phyloP scores from a whole-genome alignment of 2,797 vertebrate genomes.

The Menidia menidia region DNA sequence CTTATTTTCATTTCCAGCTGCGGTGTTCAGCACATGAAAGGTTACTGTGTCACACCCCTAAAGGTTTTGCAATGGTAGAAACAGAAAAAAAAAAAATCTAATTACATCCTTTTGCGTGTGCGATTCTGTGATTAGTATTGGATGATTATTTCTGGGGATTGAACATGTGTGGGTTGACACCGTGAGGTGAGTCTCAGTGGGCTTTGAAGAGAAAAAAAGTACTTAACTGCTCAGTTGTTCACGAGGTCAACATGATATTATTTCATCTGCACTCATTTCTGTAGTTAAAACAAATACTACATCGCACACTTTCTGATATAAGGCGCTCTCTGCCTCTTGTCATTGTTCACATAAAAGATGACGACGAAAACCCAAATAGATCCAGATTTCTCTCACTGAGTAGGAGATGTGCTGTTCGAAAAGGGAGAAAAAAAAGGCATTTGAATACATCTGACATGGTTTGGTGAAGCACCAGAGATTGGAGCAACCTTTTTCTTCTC shows the following conservation, averaged over 20 bases:
- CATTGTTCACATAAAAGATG: conserved; percentile 64
- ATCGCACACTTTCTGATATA: conserved; percentile 76
- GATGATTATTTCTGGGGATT: conserved; percentile 84
- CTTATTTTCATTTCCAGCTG: conserved; percentile 82
- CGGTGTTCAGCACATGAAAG: conserved; percentile 77
- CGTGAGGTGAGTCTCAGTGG: conserved; percentile 81
- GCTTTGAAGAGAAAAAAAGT: conserved; percentile 82
- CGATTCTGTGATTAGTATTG: conserved; percentile 87
- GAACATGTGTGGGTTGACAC: conserved; percentile 82
- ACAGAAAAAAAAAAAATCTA: conserved; percentile 82
- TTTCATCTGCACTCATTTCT: conserved; percentile 82
- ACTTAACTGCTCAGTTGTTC: conserved; percentile 84
- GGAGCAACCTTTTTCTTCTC: conserved; percentile 23
- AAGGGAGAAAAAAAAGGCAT: conserved; percentile 14
- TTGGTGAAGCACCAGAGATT: conserved; percentile 49
- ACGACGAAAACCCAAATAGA: conserved; percentile 68
- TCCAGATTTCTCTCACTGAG: conserved; percentile 60
- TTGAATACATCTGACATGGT: conserved; percentile 64
- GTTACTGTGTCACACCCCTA: conserved; percentile 86
- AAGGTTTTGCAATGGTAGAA: conserved; percentile 87
- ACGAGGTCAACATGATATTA: conserved; percentile 83
- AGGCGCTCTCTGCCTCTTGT: conserved; percentile 61
- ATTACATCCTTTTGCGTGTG: conserved; percentile 89
- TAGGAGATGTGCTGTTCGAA: conserved; percentile 57
- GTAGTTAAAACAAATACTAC: conserved; percentile 82